A percentile compares a stretch with the other conserved stretches of the same genome.
Evolutionary conservation across 64 coral and sea anemone genomes (phyloP).

Genomic region (Pachyseris speciosa): DNA sequence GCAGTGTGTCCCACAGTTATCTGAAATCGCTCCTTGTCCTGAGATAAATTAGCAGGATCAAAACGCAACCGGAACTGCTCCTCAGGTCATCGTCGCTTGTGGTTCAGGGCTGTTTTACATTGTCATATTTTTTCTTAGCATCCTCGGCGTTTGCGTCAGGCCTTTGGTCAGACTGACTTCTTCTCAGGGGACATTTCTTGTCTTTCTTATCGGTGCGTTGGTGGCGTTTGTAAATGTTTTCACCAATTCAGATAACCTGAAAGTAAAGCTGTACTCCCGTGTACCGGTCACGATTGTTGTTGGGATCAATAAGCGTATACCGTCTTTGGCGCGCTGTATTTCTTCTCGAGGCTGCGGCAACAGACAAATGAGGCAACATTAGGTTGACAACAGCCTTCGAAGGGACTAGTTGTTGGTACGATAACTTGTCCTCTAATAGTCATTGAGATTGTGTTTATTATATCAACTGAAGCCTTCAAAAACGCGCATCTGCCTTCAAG

Average conservation of each 20-base stretch:
- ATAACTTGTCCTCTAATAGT: conserved; percentile 63
- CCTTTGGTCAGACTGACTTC: conserved; percentile 18
- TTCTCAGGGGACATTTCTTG: conserved; percentile 45
- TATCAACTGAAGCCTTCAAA: too few species aligned
- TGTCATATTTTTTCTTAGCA: conserved; percentile 5
- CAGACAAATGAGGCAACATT: background rate
- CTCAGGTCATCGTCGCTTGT: conserved; percentile 41
- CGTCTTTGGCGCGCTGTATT: conserved; percentile 44
- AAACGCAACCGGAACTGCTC: too few species aligned
- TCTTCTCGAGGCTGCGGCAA: background rate
- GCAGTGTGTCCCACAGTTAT: too few species aligned
- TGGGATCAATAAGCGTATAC: conserved; percentile 51
- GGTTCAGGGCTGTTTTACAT: conserved; percentile 52
- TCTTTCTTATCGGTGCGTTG: conserved; percentile 72
- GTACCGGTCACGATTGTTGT: background rate
- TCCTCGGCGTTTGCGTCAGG: conserved; percentile 3
- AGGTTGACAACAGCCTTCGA: conserved; percentile 62
- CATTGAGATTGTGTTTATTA: conserved; percentile 65
- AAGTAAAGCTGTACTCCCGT: conserved; percentile 42
- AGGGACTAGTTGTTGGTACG: conserved; percentile 54
- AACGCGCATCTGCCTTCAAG: background rate
- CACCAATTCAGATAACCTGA: conserved; percentile 6
- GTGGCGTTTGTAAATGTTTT: conserved; percentile 47
- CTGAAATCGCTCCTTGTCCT: too few species aligned
- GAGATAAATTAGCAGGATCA: too few species aligned